Base-by-base conservation (phyloP, 2,888 invertebrate species). In the Gerris lacustris region DNA sequence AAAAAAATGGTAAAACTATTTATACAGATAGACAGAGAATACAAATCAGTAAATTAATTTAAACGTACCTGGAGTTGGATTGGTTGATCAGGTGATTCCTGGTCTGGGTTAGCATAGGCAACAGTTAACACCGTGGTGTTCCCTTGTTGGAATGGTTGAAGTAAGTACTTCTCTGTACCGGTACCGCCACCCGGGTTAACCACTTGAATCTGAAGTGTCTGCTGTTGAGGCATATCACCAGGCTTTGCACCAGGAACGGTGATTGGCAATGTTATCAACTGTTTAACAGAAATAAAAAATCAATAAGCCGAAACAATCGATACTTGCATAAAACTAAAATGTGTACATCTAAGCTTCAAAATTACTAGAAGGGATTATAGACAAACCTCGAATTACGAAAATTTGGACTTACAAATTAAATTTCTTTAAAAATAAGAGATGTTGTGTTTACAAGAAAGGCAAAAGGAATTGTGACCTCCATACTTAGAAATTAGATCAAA, bases 161-260 rank as follows among this genome's bases (percentile, higher is more conserved):
- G 84, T 31, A 78, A 71, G 69, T 74, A 74, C 68, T 76, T 75
- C 45, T 75, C 75, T 15, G 72, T 72, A 43, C 74, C 72, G 31
- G 75, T 73, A 45, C 73, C 74, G 44, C 73, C 71, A 7, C 83
- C 86, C 0, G 87, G 88, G 77, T 82, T 85, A 47, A 88, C 82
- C 74, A 88, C 88, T 80, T 91, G 90, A 73, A 91, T 91, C 80
- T 91, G 91, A 63, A 91, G 88, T 63, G 89, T 90, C 76, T 87
- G 83, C 74, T 82, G 82, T 70, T 82, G 88, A 76, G 88, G 88
- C 0, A 90, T 88, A 77, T 91, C 91, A 75, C 79, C 77, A 43
- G 78, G 77, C 71, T 78, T 78, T 43, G 75, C 90, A 2, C 90
- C 90, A 0, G 90, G 89, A 80, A 91, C 85, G 11, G 88, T 85